Conservation (phyloP, 1,140 invertebrate species). For the Luehdorfia chinensis region DNA sequence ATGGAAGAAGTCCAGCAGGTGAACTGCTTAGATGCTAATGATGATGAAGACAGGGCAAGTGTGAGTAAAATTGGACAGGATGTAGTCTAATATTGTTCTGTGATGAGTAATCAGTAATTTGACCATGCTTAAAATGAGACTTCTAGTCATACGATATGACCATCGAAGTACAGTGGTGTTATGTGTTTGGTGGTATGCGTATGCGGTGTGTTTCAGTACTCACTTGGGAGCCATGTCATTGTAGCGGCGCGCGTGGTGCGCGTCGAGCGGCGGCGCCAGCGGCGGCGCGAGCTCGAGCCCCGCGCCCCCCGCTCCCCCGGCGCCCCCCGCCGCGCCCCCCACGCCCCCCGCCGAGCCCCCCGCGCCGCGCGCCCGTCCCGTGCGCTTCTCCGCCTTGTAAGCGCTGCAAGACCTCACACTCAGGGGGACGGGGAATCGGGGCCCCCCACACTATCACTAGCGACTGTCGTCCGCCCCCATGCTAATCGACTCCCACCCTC, state of each 20-base stretch:
- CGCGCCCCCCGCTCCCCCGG: conserved; percentile 23
- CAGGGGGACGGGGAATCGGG: neutral
- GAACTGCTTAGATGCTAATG: neutral
- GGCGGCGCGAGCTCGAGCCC: conserved; percentile 29
- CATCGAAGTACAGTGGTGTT: too few species aligned
- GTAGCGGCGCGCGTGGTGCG: conserved; percentile 53
- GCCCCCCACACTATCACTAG: neutral
- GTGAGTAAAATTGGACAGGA: neutral
- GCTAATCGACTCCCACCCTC: neutral
- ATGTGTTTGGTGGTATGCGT: too few species aligned
- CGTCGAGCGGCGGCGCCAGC: conserved; percentile 67
- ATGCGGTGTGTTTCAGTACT: conserved; percentile 3
- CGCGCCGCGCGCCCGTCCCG: conserved; percentile 30
- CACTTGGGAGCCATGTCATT: neutral
- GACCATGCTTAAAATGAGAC: neutral
- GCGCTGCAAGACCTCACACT: conserved; percentile 36
- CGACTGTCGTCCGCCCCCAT: neutral
- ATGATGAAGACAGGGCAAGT: neutral
- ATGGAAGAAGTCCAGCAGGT: neutral
- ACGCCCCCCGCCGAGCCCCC: conserved; percentile 40
- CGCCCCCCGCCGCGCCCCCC: conserved; percentile 44
- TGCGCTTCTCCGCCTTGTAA: conserved; percentile 62
- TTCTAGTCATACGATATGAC: neutral
- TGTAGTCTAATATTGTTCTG: neutral
- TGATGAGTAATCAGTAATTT: neutral